Percentiles rank a stretch among this genome's conserved stretches.
These are phyloP conservation scores for Belonocnema kinseyi DNA, from an alignment of 1,140 invertebrate genomes.

Conservation along the genomic window DNA sequence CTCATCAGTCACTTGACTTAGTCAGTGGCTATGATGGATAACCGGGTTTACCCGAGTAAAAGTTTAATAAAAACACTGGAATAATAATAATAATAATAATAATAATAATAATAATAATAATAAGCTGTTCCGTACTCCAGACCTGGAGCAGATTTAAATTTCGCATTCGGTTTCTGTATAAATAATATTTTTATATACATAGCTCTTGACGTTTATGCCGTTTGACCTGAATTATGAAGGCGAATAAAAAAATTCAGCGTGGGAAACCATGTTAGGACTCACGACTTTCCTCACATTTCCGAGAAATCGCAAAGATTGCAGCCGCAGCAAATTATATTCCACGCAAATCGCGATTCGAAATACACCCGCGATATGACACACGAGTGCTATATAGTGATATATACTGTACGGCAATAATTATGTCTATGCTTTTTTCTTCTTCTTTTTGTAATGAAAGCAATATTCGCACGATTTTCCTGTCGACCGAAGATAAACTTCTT, in stretches of 20 bases:
- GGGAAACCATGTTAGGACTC: not conserved
- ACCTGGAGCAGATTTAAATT: too few relatives aligned
- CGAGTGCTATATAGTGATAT: not conserved
- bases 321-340: conserved; percentile 8
- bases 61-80: too few relatives aligned
- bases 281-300: not conserved
- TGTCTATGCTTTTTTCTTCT: not conserved
- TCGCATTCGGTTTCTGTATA: too few relatives aligned
- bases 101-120: too few relatives aligned
- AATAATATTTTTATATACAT: too few relatives aligned
- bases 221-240: not conserved
- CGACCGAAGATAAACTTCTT: too few relatives aligned
- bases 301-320: not conserved
- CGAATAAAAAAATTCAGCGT: not conserved
- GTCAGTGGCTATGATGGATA: too few relatives aligned
- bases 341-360: conserved; percentile 1
- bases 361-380: not conserved
- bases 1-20: too few relatives aligned
- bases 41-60: too few relatives aligned
- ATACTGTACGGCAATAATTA: not conserved
- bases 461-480: conserved; percentile 24
- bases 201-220: too few relatives aligned
- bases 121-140: too few relatives aligned
- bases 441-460: not conserved
- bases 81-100: too few relatives aligned